Conservation (phyloP, 2,797 vertebrate genomes). For the Pipistrellus kuhlii region DNA sequence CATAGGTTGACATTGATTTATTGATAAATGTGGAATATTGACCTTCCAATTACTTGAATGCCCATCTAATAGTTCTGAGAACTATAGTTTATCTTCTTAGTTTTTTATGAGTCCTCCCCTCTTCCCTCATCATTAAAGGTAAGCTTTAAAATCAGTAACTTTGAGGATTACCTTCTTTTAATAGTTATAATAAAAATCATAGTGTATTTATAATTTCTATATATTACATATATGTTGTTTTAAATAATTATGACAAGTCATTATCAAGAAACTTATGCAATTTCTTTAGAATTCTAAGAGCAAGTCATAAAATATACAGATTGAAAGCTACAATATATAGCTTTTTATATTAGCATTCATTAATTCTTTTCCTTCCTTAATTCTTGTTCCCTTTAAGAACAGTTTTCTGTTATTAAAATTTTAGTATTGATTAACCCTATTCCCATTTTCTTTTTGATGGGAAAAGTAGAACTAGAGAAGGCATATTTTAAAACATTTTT, state of each 20-base stretch:
- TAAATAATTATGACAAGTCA: slow-evolving; percentile 9
- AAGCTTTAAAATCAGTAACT: slow-evolving; percentile 1
- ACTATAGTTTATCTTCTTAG: neutral
- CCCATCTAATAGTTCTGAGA: neutral
- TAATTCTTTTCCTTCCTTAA: slow-evolving; percentile 37
- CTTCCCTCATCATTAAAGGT: neutral
- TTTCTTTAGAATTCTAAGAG: slow-evolving; percentile 25
- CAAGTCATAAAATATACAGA: neutral
- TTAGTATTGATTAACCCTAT: neutral
- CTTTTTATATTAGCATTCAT: slow-evolving; percentile 8
- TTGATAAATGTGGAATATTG: neutral
- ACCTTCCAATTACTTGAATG: neutral
- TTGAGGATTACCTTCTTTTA: neutral
- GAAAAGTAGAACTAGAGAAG: slow-evolving; percentile 23
- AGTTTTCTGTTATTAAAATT: slow-evolving; percentile 21
- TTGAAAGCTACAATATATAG: neutral
- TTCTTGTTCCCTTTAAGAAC: neutral
- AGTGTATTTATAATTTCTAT: neutral
- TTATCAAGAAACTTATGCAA: neutral
- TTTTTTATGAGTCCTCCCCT: neutral
- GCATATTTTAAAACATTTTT: neutral
- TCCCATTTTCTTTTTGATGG: slow-evolving; percentile 27
- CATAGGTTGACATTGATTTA: neutral
- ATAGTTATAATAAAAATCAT: neutral
- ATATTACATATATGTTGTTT: neutral